Conservation (phyloP, 2,797 vertebrate genomes). For the Melanotaenia pygmaea region DNA sequence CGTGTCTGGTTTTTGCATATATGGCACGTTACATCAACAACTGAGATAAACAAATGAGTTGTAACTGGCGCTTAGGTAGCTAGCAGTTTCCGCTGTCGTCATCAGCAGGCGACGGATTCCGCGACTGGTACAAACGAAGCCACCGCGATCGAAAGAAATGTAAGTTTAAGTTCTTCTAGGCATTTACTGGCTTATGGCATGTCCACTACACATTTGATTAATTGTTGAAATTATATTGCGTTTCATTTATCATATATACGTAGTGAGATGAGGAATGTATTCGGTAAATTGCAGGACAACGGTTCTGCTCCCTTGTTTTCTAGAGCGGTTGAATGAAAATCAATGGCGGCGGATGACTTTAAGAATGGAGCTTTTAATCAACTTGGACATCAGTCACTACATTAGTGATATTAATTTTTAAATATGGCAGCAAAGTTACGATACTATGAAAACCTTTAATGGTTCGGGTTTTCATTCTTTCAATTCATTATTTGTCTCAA, state of each 20-base stretch:
- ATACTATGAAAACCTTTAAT: not conserved
- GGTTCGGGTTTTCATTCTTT: no score
- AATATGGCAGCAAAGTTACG: not conserved
- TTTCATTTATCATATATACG: not conserved
- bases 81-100: constrained; percentile 61
- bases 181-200: accelerated
- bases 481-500: no score
- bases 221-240: accelerated
- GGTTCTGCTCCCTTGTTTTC: constrained; percentile 31
- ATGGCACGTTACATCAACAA: not conserved
- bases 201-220: accelerated
- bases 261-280: accelerated
- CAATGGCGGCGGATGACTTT: constrained; percentile 56
- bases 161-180: constrained; percentile 44
- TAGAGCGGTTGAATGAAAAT: constrained; percentile 45
- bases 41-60: constrained; percentile 71
- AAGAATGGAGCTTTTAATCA: not conserved
- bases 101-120: constrained; percentile 56
- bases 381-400: not conserved
- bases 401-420: not conserved
- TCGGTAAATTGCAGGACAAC: not conserved
- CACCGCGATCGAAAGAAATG: constrained; percentile 55
- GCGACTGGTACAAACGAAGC: constrained; percentile 15
- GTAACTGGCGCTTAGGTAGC: constrained; percentile 37
- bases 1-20: not conserved